These are phyloP conservation scores for Cygnus buccinator DNA, from an alignment of 2,113 vertebrate genomes.

Conservation along the genomic window DNA sequence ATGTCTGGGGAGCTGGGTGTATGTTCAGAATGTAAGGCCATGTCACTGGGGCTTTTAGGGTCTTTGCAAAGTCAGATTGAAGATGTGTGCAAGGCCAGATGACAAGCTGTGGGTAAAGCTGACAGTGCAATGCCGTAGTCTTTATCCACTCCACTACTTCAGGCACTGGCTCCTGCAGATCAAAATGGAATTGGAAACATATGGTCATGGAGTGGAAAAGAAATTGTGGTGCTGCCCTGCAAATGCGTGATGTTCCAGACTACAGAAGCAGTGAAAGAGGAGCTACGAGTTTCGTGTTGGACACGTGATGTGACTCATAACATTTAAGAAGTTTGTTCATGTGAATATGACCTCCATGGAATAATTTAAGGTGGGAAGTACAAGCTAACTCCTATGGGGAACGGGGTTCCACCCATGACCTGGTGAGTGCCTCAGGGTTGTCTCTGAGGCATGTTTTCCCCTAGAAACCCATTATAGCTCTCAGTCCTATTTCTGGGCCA, in stretches of 20 bases:
- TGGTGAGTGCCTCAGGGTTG: background rate
- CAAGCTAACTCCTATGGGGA: background rate
- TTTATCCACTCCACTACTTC: background rate
- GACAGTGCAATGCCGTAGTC: background rate
- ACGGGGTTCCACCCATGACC: background rate
- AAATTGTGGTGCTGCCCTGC: background rate
- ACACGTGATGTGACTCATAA: background rate
- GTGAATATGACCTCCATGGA: background rate
- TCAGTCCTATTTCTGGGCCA: background rate
- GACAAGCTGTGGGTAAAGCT: background rate
- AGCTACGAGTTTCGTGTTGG: background rate
- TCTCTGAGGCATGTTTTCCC: background rate
- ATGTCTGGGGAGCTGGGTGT: background rate
- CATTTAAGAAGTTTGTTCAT: background rate
- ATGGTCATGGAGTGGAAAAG: accelerated
- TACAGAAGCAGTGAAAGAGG: background rate
- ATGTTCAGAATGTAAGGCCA: background rate
- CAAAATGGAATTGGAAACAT: background rate
- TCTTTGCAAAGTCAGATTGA: background rate
- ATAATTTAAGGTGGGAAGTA: background rate
- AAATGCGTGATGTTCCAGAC: background rate
- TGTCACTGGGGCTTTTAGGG: background rate
- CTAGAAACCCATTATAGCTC: background rate
- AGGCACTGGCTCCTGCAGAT: background rate
- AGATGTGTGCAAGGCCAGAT: background rate